These are phyloP conservation scores for Tenebrosternarchus preto DNA, from an alignment of 2,113 vertebrate species.

Conservation along the genomic window DNA sequence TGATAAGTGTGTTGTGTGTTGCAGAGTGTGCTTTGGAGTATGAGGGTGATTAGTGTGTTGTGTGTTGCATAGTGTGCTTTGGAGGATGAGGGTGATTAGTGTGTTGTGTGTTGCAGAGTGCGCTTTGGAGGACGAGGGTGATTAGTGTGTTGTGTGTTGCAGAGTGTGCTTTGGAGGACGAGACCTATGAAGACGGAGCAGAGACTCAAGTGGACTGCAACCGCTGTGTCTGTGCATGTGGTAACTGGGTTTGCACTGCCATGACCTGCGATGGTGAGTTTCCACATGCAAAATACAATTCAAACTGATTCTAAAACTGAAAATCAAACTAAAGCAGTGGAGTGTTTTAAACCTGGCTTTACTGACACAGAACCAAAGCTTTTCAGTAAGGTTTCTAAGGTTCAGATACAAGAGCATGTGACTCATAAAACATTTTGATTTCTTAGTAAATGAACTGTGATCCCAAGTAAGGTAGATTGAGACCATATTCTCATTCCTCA, in stretches of 20 bases:
- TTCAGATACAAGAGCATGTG: too few relatives aligned
- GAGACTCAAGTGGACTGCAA: conserved; percentile 97
- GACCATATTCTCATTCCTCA: too few relatives aligned
- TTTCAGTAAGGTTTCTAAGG: too few relatives aligned
- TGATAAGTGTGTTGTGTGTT: conserved; percentile 12
- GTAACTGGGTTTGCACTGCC: conserved; percentile 98
- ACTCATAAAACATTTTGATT: too few relatives aligned
- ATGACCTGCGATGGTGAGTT: conserved; percentile 91
- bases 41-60: not conserved
- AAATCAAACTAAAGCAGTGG: not conserved
- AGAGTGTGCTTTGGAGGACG: conserved; percentile 97
- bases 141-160: conserved; percentile 27
- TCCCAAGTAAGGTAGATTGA: too few relatives aligned
- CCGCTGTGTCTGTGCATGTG: conserved; percentile 95
- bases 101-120: too few relatives aligned
- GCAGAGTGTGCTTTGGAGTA: not conserved
- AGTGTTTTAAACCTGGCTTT: too few relatives aligned
- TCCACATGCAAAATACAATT: not conserved
- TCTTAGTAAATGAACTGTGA: too few relatives aligned
- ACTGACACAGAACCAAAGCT: not conserved
- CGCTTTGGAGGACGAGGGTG: not conserved
- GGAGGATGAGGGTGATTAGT: not conserved
- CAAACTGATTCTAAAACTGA: not conserved
- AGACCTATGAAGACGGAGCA: conserved; percentile 90
- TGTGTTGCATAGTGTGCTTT: not conserved